Base-by-base conservation (phyloP, 2,888 invertebrate genomes). In the Tiliacea citrago region DNA sequence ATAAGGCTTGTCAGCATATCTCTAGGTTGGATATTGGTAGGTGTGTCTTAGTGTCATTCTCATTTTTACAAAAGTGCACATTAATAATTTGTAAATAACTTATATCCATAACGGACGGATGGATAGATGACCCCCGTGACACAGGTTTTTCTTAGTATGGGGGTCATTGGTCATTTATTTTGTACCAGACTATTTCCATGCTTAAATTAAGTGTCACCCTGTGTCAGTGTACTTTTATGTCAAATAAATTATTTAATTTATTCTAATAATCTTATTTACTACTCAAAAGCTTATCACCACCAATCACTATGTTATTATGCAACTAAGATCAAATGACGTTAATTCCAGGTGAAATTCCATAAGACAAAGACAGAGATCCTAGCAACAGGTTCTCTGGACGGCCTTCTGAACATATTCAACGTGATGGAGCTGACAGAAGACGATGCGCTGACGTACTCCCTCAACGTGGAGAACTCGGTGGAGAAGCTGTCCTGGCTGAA, bases 351-450 rank as follows among this genome's bases (percentile, higher is more conserved):
- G 0, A 97, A 97, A 90, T 99, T 99, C 93, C 98, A 98, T 96
- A 97, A 97, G 70, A 93, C 90, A 12, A 97, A 98, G 90, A 93
- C 97, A 5, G 97, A 98, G 91, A 92, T 96, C 12, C 89, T 99
- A 71, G 97, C 98, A 21, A 97, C 98, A 0, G 98, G 98, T 0
- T 98, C 98, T 2, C 97, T 97, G 0, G 99, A 99, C 93, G 99
- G 99, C 0, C 96, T 99, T 24, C 97, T 99, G 2, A 99, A 99
- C 93, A 91, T 98, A 5, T 99, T 97, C 93, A 98, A 99, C 92
- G 96, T 99, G 39, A 96, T 97, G 67, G 97, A 98, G 90, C 88
- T 95, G 0, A 95, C 93, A 0, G 99, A 99, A 94, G 98, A 98
- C 75, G 98, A 98, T 87, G 99, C 99, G 0, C 94, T 99, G 4